Conservation (phyloP, 2,113 vertebrate species). For the Dasypus novemcinctus region DNA sequence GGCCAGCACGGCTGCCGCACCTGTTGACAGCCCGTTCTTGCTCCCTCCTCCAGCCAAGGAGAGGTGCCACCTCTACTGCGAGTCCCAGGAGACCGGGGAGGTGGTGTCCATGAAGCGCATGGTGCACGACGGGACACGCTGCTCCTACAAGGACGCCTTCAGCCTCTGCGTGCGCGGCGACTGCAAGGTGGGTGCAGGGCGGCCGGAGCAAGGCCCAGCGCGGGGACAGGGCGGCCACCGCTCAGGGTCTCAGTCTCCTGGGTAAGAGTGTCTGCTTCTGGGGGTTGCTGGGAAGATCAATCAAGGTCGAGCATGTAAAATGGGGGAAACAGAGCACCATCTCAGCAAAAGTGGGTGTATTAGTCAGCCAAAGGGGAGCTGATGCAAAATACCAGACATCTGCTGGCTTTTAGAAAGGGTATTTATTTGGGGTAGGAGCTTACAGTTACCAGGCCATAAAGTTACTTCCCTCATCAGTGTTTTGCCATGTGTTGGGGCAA, state of each 20-base stretch:
- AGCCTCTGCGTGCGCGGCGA: slow-evolving; percentile 95
- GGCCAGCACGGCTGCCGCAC: neutral
- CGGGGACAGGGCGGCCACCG: rapidly evolving
- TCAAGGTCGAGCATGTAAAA: neutral
- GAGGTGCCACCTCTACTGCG: slow-evolving; percentile 94
- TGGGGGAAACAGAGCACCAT: neutral
- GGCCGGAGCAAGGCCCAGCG: neutral
- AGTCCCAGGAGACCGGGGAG: slow-evolving; percentile 91
- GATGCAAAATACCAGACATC: no score
- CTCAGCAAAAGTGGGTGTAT: no score
- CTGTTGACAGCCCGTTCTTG: rapidly evolving
- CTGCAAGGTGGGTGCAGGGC: slow-evolving; percentile 88
- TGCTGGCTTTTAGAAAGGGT: no score
- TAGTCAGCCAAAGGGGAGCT: no score
- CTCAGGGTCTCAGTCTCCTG: neutral
- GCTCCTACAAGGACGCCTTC: slow-evolving; percentile 96
- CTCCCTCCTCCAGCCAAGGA: slow-evolving; percentile 88
- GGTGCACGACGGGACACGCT: slow-evolving; percentile 93
- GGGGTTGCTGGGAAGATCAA: neutral
- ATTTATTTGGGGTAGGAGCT: no score
- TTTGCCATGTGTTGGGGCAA: no score
- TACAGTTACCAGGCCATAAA: no score
- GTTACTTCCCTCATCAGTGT: no score
- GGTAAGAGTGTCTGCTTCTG: neutral
- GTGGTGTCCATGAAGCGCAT: slow-evolving; percentile 92